Conservation (phyloP, 2,113 vertebrate genomes). For the Hyperopisus bebe region DNA sequence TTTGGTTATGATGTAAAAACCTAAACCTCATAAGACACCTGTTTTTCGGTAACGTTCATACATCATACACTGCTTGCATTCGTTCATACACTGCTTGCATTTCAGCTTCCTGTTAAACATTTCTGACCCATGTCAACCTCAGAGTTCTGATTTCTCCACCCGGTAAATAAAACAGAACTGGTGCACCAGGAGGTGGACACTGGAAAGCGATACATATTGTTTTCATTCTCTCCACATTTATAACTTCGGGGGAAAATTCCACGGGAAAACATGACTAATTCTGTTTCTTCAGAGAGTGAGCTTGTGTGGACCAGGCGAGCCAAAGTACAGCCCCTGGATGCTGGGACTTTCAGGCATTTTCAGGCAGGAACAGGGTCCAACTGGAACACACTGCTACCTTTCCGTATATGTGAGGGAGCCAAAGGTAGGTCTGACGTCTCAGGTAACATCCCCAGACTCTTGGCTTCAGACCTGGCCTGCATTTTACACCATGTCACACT, state of each 20-base stretch:
- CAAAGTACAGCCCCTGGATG: not conserved
- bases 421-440: not conserved
- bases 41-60: not conserved
- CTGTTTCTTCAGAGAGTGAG: not conserved
- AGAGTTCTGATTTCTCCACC: not conserved
- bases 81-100: not conserved
- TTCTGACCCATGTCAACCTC: not conserved
- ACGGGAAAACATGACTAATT: conserved; percentile 6
- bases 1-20: not conserved
- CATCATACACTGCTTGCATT: too few species aligned
- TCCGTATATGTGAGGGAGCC: not conserved
- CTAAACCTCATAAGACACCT: not conserved
- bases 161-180: not conserved
- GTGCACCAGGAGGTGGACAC: not conserved
- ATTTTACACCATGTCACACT: not conserved
- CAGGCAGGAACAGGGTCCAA: not conserved
- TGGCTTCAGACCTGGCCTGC: not conserved
- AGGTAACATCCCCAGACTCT: not conserved
- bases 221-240: not conserved
- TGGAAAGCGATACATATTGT: not conserved
- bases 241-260: conserved; percentile 1
- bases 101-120: not conserved
- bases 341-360: not conserved
- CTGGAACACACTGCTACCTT: not conserved
- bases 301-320: not conserved